These are phyloP conservation scores for Antitype chi DNA, from an alignment of 2,888 invertebrate genomes.

Conservation along the genomic window DNA sequence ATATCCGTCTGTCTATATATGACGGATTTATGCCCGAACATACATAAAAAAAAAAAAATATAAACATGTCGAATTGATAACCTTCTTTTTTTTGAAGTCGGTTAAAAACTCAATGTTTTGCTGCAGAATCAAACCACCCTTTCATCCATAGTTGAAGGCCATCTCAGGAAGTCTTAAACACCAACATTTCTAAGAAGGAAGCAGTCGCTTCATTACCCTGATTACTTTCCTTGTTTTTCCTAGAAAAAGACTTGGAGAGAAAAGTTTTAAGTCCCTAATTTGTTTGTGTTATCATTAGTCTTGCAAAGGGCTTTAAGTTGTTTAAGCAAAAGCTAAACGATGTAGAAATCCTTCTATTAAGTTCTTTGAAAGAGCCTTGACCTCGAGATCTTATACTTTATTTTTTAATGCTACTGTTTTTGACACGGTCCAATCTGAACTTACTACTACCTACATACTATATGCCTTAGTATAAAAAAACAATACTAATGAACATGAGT, in stretches of 20 bases:
- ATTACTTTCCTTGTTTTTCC: conserved; percentile 38
- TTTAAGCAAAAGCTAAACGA: conserved; percentile 29
- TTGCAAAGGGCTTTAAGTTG: conserved; percentile 15
- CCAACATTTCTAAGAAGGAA: conserved; percentile 20
- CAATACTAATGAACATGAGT: background rate
- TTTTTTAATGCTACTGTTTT: conserved; percentile 6
- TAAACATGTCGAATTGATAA: too few relatives aligned
- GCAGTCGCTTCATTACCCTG: conserved; percentile 40
- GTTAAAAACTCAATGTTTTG: background rate
- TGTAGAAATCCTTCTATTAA: conserved; percentile 8
- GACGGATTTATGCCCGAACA: too few relatives aligned
- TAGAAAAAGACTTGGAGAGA: conserved; percentile 25
- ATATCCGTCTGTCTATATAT: too few relatives aligned
- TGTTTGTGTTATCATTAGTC: conserved; percentile 51
- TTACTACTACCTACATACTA: background rate
- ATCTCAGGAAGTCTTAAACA: conserved; percentile 1
- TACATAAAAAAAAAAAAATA: too few relatives aligned
- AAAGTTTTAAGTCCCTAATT: conserved; percentile 39
- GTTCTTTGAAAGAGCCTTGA: conserved; percentile 10
- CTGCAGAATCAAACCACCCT: background rate
- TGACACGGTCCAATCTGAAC: background rate
- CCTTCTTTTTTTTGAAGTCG: too few relatives aligned
- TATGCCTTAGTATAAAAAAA: background rate
- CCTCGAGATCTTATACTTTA: conserved; percentile 1
- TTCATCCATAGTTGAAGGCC: background rate